Evolutionary conservation across 2,888 invertebrate species (phyloP).

Genomic region (Ernsta delagoae): DNA sequence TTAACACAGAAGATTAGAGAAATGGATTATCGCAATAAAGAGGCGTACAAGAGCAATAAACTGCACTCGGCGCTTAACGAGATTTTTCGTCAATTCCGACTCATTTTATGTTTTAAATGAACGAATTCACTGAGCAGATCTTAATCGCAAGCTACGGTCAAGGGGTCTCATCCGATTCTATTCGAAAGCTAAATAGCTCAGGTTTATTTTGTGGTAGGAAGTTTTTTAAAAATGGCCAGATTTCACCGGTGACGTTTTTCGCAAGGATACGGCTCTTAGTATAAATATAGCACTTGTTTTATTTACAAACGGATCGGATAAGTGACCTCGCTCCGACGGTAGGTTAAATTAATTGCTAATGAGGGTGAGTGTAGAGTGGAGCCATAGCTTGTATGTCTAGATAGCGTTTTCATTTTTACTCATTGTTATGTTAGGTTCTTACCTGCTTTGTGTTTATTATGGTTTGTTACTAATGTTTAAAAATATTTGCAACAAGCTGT

Average conservation of each 20-base stretch:
- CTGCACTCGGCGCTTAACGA: constrained; percentile 43
- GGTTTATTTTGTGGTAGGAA: constrained; percentile 70
- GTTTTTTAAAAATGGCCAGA: constrained; percentile 64
- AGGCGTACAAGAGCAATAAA: constrained; percentile 32
- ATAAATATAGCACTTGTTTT: constrained; percentile 37
- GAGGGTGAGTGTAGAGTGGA: constrained; percentile 13
- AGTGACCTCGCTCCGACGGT: constrained; percentile 29
- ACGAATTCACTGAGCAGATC: constrained; percentile 69
- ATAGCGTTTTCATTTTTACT: constrained; percentile 14
- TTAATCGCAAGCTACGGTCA: constrained; percentile 70
- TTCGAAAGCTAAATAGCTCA: constrained; percentile 69
- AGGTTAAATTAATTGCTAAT: constrained; percentile 38
- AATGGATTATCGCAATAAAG: constrained; percentile 31
- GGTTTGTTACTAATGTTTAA: no score
- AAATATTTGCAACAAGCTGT: no score
- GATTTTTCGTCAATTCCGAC: constrained; percentile 58
- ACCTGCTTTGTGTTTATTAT: no score
- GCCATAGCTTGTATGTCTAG: constrained; percentile 23
- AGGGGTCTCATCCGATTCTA: constrained; percentile 71
- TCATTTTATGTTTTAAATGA: constrained; percentile 72
- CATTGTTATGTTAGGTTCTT: no score
- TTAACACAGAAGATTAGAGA: constrained; percentile 23
- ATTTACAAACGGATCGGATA: constrained; percentile 34
- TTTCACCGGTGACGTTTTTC: constrained; percentile 44
- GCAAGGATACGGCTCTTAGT: constrained; percentile 36